Evolutionary conservation across 2,797 vertebrate genomes (phyloP), one percentile per base, ranked within the genome.

Genomic region (Champsocephalus gunnari): DNA sequence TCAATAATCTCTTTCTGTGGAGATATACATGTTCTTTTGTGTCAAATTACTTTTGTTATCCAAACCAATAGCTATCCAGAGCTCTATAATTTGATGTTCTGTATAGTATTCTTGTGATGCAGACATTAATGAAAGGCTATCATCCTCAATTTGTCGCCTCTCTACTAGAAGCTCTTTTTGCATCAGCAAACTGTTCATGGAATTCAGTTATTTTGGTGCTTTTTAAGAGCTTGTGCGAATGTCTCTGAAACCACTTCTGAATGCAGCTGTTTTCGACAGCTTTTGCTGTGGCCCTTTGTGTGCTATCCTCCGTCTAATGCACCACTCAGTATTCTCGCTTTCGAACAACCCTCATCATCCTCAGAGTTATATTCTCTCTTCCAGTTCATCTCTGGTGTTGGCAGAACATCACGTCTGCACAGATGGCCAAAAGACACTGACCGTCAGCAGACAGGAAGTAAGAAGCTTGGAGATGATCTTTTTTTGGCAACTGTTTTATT

Each of bases 401-500:
- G 73, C 73, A 66, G 43, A 73, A 60, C 38, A 24, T 56, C 49
- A 3, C 2, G 12, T 76, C 59, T 75, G 34, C 66, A 50, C 80
- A 73, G 60, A 73, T 59, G 66, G 56, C 4, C 3, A 51, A 61
- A 70, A 64, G 8, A 38, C 4, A 17, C 60, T 71, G 67, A 76
- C 71, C 70, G 61, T 60, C 19, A 51, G 43, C 60, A 78, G 10
- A 61, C 65, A 66, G 69, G 71, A 84, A 88, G 81, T 47, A 73
- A 89, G 38, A 75, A 28, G 70, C 83, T 1, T 16, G 0, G n/a
- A 79, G 71, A 53, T 2, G 12, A 63, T 60, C 0, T 12, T 85
- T 12, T 85, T 87, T 87, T 87, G 82, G 79, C 77, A 80, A 76
- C 56, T 84, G 80, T 94, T 96, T 96, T 95, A 96, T 95, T 95